Conservation (phyloP, 2,113 vertebrate genomes). For the Chlamydotis undulata region DNA sequence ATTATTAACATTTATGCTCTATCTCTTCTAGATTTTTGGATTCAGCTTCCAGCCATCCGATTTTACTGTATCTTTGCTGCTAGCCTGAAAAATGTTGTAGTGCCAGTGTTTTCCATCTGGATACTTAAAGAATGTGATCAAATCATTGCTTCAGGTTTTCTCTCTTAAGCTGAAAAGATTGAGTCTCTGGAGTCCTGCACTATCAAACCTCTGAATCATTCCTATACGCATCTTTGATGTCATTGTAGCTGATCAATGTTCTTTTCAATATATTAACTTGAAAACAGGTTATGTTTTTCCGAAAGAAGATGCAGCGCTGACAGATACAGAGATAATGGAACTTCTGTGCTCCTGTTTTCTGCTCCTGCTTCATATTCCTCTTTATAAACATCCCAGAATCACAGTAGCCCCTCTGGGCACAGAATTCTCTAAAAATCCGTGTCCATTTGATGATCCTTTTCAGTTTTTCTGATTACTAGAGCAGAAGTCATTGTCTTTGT, state of each 20-base stretch:
- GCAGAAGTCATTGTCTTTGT: neutral
- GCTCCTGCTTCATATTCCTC: neutral
- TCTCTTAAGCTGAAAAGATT: neutral
- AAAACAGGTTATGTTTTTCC: neutral
- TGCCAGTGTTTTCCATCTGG: neutral
- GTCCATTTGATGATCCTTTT: neutral
- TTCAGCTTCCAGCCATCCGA: neutral
- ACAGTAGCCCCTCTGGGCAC: neutral
- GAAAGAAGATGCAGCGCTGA: neutral
- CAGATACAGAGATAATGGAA: neutral
- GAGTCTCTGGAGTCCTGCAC: neutral
- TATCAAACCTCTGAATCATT: neutral
- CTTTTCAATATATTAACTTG: neutral
- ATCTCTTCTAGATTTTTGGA: neutral
- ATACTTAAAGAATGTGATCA: neutral
- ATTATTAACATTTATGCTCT: neutral
- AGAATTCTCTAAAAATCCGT: neutral
- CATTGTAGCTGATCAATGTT: neutral
- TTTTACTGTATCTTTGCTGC: neutral
- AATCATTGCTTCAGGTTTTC: neutral
- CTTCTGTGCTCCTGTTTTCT: neutral
- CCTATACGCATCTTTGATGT: neutral
- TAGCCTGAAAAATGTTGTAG: neutral
- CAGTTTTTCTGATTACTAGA: neutral
- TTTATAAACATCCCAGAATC: neutral